Evolutionary conservation across 2,888 invertebrate genomes (phyloP).

Genomic region (Trachelus iudaicus): DNA sequence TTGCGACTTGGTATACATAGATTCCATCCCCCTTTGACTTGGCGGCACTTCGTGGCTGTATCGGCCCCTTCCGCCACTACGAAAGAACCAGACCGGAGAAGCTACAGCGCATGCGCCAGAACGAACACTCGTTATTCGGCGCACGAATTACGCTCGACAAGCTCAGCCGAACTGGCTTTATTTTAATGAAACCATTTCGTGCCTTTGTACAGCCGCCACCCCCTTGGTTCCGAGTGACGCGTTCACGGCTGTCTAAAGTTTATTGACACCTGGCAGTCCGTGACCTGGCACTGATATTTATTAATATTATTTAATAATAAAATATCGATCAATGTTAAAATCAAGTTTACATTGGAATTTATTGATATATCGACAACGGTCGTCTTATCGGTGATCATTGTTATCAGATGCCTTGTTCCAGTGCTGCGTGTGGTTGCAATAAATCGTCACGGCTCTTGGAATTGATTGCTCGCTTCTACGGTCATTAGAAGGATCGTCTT

Average conservation of each 20-base stretch:
- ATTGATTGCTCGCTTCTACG: neutral
- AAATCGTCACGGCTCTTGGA: neutral
- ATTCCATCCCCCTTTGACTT: conserved; percentile 5
- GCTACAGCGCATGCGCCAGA: neutral
- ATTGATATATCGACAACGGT: neutral
- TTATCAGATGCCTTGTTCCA: neutral
- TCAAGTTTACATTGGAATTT: neutral
- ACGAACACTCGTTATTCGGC: conserved; percentile 13
- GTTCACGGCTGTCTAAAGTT: neutral
- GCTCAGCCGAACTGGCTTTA: conserved; percentile 42
- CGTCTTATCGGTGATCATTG: neutral
- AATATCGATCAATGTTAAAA: neutral
- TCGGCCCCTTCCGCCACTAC: no score
- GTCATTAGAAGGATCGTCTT: neutral
- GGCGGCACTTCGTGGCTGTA: neutral
- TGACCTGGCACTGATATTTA: neutral
- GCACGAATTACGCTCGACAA: conserved; percentile 41
- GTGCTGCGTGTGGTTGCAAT: neutral
- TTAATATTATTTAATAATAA: no score
- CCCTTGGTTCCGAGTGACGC: neutral
- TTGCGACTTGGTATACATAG: neutral
- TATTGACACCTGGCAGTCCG: neutral
- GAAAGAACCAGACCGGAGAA: neutral
- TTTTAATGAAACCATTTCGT: conserved; percentile 53
- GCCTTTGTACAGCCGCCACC: conserved; percentile 6